Conservation (phyloP, 2,113 vertebrate genomes). For the Malaclemys terrapin region DNA sequence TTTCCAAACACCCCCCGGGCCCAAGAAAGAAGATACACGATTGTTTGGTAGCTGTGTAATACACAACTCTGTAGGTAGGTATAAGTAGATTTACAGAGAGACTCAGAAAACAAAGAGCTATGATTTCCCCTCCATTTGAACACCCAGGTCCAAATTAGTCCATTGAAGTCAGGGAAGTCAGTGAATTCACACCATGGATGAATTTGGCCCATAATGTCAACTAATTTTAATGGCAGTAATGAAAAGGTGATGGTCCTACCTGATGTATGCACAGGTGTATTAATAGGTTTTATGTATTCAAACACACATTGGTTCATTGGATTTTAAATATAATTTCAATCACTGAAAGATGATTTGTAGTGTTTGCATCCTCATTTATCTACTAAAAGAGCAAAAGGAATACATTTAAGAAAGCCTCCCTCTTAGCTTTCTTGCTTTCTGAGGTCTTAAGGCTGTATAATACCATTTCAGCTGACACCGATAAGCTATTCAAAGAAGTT, state of each 20-base stretch:
- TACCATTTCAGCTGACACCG: slow-evolving; percentile 23
- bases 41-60: background rate
- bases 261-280: background rate
- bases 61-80: slow-evolving; percentile 13
- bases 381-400: background rate
- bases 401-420: background rate
- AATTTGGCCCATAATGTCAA: slow-evolving; percentile 18
- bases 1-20: background rate
- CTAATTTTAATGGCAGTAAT: background rate
- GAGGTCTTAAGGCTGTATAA: background rate
- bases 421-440: background rate
- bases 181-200: background rate
- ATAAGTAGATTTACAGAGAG: background rate
- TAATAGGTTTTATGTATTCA: background rate
- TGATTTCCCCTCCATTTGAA: slow-evolving; percentile 1
- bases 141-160: background rate
- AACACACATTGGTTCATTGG: background rate
- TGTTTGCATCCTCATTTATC: slow-evolving; percentile 4
- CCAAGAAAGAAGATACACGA: background rate
- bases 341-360: background rate
- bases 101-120: background rate
- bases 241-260: background rate
- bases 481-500: slow-evolving; percentile 61
- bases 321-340: background rate
- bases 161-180: background rate